Conservation (phyloP, 2,888 invertebrate genomes). For the Phytoseiulus persimilis region DNA sequence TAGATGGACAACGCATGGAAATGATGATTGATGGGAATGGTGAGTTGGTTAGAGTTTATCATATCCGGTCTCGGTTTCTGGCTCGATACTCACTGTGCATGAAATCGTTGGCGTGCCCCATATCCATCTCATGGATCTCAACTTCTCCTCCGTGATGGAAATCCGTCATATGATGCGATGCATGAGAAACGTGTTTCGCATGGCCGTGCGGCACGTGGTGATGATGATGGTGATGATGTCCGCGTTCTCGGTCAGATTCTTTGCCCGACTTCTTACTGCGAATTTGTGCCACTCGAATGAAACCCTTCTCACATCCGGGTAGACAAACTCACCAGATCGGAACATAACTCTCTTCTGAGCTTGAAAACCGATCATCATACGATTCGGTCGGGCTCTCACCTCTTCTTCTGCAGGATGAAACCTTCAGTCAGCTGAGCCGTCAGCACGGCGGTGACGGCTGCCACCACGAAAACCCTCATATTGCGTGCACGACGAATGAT, state of each 20-base stretch:
- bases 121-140: slow-evolving; percentile 30
- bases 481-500: neutral
- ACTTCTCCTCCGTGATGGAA: slow-evolving; percentile 27
- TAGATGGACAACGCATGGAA: too few relatives aligned
- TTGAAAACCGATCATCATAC: neutral
- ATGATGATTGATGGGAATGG: too few relatives aligned
- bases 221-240: slow-evolving; percentile 15
- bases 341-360: too few relatives aligned
- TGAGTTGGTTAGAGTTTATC: too few relatives aligned
- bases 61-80: neutral
- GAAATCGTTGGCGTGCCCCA: slow-evolving; percentile 19
- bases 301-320: too few relatives aligned
- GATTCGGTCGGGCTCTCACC: neutral
- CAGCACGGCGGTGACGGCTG: neutral
- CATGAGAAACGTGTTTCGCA: slow-evolving; percentile 16
- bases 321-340: too few relatives aligned
- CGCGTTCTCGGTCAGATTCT: neutral
- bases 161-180: slow-evolving; percentile 23
- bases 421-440: neutral
- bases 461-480: neutral
- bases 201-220: slow-evolving; percentile 10
- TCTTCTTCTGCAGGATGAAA: neutral
- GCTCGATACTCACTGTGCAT: slow-evolving; percentile 14
- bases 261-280: neutral
- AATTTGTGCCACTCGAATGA: too few relatives aligned